Percentiles rank a stretch among this genome's conserved stretches.
Evolutionary conservation across 2,888 invertebrate species (phyloP).

Genomic region (Limnephilus auricula): DNA sequence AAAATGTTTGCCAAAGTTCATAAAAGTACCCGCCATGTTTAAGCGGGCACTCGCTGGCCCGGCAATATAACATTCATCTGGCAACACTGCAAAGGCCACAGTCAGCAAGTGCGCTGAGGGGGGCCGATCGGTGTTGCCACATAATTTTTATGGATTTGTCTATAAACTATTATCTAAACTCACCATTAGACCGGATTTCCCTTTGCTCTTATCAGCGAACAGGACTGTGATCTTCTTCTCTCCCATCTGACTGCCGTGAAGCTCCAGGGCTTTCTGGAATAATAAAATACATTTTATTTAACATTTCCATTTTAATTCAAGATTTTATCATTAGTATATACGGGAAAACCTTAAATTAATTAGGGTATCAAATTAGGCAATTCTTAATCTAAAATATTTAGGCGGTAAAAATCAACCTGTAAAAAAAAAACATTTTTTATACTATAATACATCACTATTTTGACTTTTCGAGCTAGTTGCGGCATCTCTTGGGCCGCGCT

Average conservation of each 20-base stretch:
- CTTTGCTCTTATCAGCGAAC: conserved; percentile 58
- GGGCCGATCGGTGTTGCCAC: background rate
- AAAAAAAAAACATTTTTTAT: too few species aligned
- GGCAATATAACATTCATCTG: background rate
- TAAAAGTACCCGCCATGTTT: background rate
- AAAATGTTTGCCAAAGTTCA: background rate
- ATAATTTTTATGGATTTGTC: background rate
- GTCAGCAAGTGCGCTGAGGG: background rate
- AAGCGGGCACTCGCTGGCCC: background rate
- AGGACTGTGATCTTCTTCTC: conserved; percentile 59
- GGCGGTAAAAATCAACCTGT: too few species aligned
- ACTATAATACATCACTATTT: too few species aligned
- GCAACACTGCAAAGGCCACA: background rate
- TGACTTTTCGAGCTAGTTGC: too few species aligned
- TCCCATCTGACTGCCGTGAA: conserved; percentile 59
- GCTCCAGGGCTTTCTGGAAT: conserved; percentile 58
- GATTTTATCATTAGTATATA: background rate
- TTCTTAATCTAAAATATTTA: background rate
- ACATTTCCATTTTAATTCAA: background rate
- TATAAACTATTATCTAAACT: background rate
- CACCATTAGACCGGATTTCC: conserved; percentile 53
- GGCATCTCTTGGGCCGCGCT: too few species aligned
- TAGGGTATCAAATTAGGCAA: background rate
- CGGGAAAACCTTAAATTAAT: background rate
- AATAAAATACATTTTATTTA: background rate